phyloP scores from a whole-genome alignment of 2,888 invertebrate species.

The Pollenia angustigena region DNA sequence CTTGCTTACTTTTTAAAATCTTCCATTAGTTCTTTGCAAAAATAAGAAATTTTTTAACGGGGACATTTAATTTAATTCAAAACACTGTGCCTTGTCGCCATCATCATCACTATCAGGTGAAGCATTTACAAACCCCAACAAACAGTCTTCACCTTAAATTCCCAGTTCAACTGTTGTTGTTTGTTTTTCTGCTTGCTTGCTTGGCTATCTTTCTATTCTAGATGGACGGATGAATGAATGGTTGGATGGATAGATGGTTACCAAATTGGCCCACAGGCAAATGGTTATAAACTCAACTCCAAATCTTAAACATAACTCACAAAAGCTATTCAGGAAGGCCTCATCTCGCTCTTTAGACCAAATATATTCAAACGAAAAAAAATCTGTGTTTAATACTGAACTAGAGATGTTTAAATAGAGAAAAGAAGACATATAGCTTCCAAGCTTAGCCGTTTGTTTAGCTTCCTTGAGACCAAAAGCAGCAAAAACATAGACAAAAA shows the following conservation, averaged over 20 bases:
- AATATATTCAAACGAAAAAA: constrained; percentile 8
- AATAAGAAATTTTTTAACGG: too few relatives aligned
- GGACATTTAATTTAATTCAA: too few relatives aligned
- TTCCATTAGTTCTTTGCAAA: too few relatives aligned
- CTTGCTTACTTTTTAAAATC: too few relatives aligned
- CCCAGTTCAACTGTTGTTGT: constrained; percentile 23
- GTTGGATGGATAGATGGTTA: constrained; percentile 55
- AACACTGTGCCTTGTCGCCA: neutral
- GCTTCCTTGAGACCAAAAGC: constrained; percentile 46
- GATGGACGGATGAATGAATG: constrained; percentile 36
- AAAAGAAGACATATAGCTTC: constrained; percentile 39
- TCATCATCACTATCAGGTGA: neutral
- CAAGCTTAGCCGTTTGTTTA: constrained; percentile 54
- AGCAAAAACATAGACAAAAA: constrained; percentile 6
- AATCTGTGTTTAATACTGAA: constrained; percentile 19
- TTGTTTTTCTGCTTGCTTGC: neutral
- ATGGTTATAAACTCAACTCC: constrained; percentile 62
- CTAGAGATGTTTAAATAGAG: neutral
- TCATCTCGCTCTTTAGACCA: neutral
- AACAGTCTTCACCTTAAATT: constrained; percentile 44
- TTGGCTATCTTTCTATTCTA: neutral
- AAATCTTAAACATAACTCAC: constrained; percentile 66
- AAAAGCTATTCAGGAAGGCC: constrained; percentile 32
- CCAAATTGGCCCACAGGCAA: constrained; percentile 72
- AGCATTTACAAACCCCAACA: constrained; percentile 44